phyloP scores from a whole-genome alignment of 1,140 invertebrate species.

The Leptinotarsa defecta region DNA sequence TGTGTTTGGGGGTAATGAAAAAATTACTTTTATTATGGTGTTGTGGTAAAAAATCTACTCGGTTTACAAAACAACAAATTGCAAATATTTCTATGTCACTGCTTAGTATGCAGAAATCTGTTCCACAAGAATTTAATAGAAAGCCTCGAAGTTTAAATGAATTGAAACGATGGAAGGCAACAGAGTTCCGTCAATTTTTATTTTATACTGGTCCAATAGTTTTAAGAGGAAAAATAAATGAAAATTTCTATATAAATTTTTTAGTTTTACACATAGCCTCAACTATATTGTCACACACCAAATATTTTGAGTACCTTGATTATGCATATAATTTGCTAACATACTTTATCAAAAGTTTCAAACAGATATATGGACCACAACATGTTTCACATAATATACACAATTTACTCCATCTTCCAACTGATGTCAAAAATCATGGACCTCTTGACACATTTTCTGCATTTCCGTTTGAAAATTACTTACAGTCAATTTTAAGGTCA shows the following conservation, averaged over 20 bases:
- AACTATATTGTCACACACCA: not conserved
- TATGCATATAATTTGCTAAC: conserved; percentile 17
- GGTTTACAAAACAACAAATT: not conserved
- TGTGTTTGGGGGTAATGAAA: conserved; percentile 35
- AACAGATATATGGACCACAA: conserved; percentile 24
- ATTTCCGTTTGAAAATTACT: conserved; percentile 30
- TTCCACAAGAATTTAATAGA: conserved; percentile 35
- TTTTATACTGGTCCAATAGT: conserved; percentile 35
- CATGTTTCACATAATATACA: conserved; percentile 30
- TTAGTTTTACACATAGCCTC: not conserved
- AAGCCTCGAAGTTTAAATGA: conserved; percentile 33
- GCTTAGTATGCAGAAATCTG: conserved; percentile 11
- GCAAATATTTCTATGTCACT: conserved; percentile 29
- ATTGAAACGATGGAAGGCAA: conserved; percentile 37
- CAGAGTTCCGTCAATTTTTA: conserved; percentile 40
- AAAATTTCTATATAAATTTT: conserved; percentile 11
- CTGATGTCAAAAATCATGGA: conserved; percentile 25
- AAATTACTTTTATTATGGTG: conserved; percentile 36
- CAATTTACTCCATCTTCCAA: conserved; percentile 23
- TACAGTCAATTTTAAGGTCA: conserved; percentile 18
- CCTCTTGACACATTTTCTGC: conserved; percentile 22
- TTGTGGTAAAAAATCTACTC: conserved; percentile 28
- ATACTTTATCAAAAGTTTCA: conserved; percentile 28
- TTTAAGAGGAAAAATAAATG: conserved; percentile 25
- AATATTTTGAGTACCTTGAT: conserved; percentile 14